Base-by-base conservation (phyloP, 2,888 invertebrate species). In the Rhimphoctona megacephalus region DNA sequence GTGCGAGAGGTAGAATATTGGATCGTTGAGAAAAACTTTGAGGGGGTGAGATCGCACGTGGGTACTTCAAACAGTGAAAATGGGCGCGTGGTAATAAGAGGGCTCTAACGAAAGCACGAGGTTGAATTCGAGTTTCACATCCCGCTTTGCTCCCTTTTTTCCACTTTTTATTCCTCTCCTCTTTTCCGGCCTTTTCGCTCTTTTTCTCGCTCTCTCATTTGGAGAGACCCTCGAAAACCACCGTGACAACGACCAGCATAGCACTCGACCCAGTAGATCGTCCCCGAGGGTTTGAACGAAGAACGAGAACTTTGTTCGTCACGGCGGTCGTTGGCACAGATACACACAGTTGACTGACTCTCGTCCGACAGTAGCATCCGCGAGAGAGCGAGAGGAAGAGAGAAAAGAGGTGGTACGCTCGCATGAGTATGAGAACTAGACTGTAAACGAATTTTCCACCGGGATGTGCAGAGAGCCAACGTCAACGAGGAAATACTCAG, bases 261-360 rank as follows among this genome's bases (percentile, higher is more conserved):
- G 39, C 83, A 90, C 91, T 91, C 91, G 91, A 91, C 90, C 92
- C 87, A 91, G 80, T 90, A 67, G 88, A 90, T 88, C 88, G 80
- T 39, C 52, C 77, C 49, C 66, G 81, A 77, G 73, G 73, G 64
- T 57, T 52, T 52, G 52, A 76, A 74, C 74, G 79, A 79, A 78
- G 74, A 83, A 49, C 52, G 67, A 57, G 67, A 43, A 67, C 74
- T 33, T 81, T 61, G 73, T 84, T 84, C 72, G 84, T 77, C 81
- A 82, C 76, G 66, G 81, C 79, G 66, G 85, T 80, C 84, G 86
- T 86, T 86, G 84, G 70, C 73, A 66, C 81, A 77, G 36, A 85
- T 57, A 30, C 36, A 76, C 73, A 78, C 81, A 54, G 54, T 33
- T 39, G 70, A 77, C 36, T 64, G 72, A 49, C 30, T 64, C 49